These are phyloP conservation scores for Pygoscelis adeliae DNA, from an alignment of 2,113 vertebrate genomes.

Conservation along the genomic window DNA sequence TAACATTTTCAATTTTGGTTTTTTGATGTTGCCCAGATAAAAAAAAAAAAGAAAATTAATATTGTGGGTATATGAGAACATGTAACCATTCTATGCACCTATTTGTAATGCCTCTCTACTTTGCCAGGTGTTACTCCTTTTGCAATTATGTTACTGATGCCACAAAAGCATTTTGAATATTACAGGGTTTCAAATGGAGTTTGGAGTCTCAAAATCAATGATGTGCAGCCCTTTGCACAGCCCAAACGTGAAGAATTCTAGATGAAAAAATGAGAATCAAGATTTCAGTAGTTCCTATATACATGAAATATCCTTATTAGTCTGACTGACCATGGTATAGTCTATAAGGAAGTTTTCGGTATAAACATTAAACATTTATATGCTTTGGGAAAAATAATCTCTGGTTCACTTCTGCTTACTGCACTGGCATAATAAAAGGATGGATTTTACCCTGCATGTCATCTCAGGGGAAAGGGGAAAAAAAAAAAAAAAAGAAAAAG, in stretches of 20 bases:
- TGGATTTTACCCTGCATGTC: background rate
- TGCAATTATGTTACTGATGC: background rate
- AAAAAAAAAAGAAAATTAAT: background rate
- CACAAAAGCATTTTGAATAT: background rate
- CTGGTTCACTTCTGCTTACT: background rate
- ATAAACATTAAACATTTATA: background rate
- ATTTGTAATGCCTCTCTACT: background rate
- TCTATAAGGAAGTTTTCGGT: background rate
- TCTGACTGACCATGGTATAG: background rate
- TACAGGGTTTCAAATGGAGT: background rate
- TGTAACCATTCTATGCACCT: background rate
- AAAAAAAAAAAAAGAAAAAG: background rate
- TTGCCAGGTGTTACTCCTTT: background rate
- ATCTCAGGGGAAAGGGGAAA: background rate
- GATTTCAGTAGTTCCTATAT: background rate
- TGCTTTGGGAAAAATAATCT: background rate
- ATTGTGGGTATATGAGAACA: background rate
- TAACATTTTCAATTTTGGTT: accelerated
- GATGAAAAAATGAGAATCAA: background rate
- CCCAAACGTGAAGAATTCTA: background rate
- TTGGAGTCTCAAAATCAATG: background rate
- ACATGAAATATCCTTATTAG: background rate
- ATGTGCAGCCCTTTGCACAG: background rate
- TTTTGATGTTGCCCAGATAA: background rate
- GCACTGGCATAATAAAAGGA: background rate